Evolutionary conservation across 2,797 vertebrate species (phyloP).

Genomic region (Gymnothorax reevesii): DNA sequence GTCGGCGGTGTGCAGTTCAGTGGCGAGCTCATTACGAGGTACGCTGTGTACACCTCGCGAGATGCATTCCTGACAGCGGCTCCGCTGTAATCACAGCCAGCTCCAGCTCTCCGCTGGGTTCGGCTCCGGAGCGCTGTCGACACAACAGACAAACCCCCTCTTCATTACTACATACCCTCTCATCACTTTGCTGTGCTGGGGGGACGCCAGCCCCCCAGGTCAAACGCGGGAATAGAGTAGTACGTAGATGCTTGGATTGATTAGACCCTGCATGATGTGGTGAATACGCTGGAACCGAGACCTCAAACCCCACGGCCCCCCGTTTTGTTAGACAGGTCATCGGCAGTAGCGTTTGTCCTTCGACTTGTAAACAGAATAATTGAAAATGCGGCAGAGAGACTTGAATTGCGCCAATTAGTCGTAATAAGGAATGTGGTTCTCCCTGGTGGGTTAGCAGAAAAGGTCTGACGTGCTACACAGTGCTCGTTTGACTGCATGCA

Average conservation of each 20-base stretch:
- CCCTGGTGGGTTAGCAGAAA: background rate
- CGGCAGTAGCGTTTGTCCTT: background rate
- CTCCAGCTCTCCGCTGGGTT: background rate
- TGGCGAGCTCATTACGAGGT: constrained; percentile 7
- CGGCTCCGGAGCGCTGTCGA: constrained; percentile 19
- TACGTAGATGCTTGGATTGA: constrained; percentile 3
- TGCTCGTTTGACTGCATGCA: background rate
- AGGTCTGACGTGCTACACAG: background rate
- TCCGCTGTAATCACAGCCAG: constrained; percentile 5
- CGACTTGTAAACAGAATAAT: background rate
- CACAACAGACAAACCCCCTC: background rate
- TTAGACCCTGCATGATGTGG: background rate
- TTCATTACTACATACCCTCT: constrained; percentile 22
- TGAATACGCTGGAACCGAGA: too few species aligned
- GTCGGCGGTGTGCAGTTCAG: constrained; percentile 8
- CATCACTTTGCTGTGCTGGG: background rate
- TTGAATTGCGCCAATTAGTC: background rate
- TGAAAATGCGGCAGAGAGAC: background rate
- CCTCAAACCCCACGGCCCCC: background rate
- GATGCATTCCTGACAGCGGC: constrained; percentile 5
- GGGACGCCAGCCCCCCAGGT: background rate
- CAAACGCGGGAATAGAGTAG: background rate
- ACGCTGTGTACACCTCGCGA: background rate
- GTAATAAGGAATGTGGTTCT: constrained; percentile 4
- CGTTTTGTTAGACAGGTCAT: background rate